Percentiles rank a stretch among this genome's conserved stretches.
These are phyloP conservation scores for Erethizon dorsatum DNA, from an alignment of 2,797 vertebrate species.

Conservation along the genomic window DNA sequence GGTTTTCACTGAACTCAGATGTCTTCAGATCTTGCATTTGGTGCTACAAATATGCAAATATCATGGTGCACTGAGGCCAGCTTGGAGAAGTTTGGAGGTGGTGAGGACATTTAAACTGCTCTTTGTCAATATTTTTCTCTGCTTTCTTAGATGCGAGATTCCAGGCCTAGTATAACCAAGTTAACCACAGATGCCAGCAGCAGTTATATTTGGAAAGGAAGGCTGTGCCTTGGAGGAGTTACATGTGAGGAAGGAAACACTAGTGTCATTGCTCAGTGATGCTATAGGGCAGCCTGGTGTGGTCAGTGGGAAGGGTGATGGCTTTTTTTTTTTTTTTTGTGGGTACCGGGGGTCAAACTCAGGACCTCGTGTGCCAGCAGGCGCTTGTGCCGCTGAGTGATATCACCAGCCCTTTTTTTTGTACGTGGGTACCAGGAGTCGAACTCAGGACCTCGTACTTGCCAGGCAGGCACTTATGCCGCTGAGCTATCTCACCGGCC, in stretches of 20 bases:
- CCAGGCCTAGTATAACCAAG: not conserved
- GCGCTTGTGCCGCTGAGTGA: too few relatives aligned
- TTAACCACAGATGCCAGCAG: not conserved
- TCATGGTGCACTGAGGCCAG: not conserved
- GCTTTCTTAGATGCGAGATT: not conserved
- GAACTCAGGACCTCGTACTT: too few relatives aligned
- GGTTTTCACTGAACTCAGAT: not conserved
- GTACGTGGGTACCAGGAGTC: too few relatives aligned
- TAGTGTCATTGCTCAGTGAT: not conserved
- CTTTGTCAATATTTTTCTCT: not conserved
- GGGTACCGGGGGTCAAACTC: too few relatives aligned
- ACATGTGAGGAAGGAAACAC: not conserved
- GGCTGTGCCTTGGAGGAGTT: not conserved
- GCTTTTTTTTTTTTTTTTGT: too few relatives aligned
- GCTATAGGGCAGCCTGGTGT: not conserved
- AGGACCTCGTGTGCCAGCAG: too few relatives aligned
- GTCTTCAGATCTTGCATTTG: not conserved
- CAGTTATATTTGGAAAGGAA: slow-evolving; percentile 24
- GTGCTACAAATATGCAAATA: not conserved
- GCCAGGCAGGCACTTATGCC: too few relatives aligned
- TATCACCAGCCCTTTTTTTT: too few relatives aligned
- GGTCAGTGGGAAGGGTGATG: not conserved
- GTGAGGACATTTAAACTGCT: not conserved
- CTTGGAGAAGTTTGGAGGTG: not conserved
- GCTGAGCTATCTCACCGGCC: too few relatives aligned